Conservation (phyloP, 1,140 invertebrate species). For the Papilio polytes region DNA sequence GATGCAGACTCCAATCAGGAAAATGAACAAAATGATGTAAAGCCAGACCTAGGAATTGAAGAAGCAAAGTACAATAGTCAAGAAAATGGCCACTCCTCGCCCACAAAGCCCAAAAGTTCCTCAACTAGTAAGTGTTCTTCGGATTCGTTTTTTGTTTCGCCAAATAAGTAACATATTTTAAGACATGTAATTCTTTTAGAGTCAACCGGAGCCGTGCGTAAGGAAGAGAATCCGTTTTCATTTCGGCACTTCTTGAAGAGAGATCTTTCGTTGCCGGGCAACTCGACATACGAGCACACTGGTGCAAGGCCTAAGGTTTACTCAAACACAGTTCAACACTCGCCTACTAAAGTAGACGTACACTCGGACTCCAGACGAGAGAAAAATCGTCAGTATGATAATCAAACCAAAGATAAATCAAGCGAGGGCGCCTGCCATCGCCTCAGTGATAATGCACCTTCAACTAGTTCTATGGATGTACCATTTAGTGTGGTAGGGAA, state of each 20-base stretch:
- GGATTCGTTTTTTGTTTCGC: conserved; percentile 76
- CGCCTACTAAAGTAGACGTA: conserved; percentile 71
- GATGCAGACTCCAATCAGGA: conserved; percentile 65
- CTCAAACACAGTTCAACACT: conserved; percentile 76
- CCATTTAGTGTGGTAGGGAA: conserved; percentile 78
- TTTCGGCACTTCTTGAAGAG: conserved; percentile 91
- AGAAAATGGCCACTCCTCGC: conserved; percentile 67
- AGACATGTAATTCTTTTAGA: conserved; percentile 68
- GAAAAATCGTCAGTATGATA: conserved; percentile 62
- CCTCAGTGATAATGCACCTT: conserved; percentile 73
- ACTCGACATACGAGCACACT: conserved; percentile 80
- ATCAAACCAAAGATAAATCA: conserved; percentile 77
- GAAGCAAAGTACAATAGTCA: conserved; percentile 76
- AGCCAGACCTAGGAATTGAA: conserved; percentile 78
- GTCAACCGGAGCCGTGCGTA: conserved; percentile 78
- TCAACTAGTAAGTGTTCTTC: conserved; percentile 76
- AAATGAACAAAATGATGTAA: conserved; percentile 70
- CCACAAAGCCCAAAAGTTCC: conserved; percentile 69
- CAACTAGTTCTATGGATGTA: conserved; percentile 78
- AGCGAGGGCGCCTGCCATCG: conserved; percentile 61
- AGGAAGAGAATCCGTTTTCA: conserved; percentile 91
- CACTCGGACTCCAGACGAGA: conserved; percentile 67
- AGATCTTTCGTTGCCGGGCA: conserved; percentile 81
- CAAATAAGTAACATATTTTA: conserved; percentile 72
- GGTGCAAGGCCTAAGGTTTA: conserved; percentile 81